Conservation (phyloP, 2,113 vertebrate genomes). For the Anser cygnoides region DNA sequence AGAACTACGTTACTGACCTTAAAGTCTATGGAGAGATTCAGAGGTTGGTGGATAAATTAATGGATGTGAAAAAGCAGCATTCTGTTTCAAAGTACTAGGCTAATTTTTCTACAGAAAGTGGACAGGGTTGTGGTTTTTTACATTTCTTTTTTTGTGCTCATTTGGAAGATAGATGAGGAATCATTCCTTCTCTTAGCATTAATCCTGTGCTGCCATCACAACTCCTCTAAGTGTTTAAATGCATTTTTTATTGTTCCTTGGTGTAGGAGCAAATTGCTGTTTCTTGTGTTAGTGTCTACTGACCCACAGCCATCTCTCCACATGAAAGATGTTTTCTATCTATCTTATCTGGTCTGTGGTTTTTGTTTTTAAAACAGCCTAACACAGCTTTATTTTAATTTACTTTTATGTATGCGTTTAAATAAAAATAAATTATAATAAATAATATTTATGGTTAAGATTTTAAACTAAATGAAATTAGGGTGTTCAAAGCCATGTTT, state of each 20-base stretch:
- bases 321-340: neutral
- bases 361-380: constrained; percentile 18
- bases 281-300: neutral
- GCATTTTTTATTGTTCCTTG: neutral
- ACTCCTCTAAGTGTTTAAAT: neutral
- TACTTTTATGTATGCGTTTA: neutral
- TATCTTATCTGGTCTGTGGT: neutral
- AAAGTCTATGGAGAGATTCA: neutral
- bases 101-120: neutral
- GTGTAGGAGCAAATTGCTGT: neutral
- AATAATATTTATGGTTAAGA: constrained; percentile 8
- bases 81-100: neutral
- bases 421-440: constrained; percentile 10
- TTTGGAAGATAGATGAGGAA: neutral
- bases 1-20: neutral
- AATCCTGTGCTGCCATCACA: neutral
- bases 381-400: neutral
- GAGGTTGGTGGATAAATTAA: neutral
- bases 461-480: neutral
- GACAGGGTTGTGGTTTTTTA: neutral
- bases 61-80: neutral
- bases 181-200: neutral
- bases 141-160: neutral
- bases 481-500: neutral
- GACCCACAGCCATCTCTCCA: constrained; percentile 1